Conservation (phyloP, 1,140 invertebrate genomes). For the Polypedilum vanderplanki region DNA sequence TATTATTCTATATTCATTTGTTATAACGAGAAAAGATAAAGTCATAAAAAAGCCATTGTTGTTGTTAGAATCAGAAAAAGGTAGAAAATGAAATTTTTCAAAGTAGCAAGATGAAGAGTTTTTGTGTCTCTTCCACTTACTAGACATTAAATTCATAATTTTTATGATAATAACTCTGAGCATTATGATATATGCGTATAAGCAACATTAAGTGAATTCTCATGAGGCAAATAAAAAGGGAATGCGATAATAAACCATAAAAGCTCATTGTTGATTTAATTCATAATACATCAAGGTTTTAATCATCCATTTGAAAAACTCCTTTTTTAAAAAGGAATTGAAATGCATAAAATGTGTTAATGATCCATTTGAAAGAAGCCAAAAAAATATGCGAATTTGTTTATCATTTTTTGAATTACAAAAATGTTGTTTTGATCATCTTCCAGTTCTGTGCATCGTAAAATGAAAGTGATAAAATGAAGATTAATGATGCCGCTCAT, state of each 20-base stretch:
- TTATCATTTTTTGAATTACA: too few relatives aligned
- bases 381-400: neutral
- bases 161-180: constrained; percentile 8
- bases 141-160: constrained; percentile 25
- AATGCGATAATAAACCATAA: neutral
- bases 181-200: neutral
- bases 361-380: neutral
- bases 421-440: neutral
- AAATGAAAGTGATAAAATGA: constrained; percentile 18
- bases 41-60: too few relatives aligned
- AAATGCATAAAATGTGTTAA: constrained; percentile 2
- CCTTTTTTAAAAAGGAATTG: neutral
- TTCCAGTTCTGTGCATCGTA: neutral
- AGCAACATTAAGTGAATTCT: neutral
- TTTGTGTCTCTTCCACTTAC: neutral
- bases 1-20: too few relatives aligned
- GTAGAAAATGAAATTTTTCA: too few relatives aligned
- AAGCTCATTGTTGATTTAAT: neutral
- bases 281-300: neutral
- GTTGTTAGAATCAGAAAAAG: too few relatives aligned
- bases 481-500: constrained; percentile 9
- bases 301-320: neutral
- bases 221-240: neutral
- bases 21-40: too few relatives aligned
- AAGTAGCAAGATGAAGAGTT: too few relatives aligned